phyloP scores from a whole-genome alignment of 2,888 invertebrate genomes.

The Platypus cylindrus region DNA sequence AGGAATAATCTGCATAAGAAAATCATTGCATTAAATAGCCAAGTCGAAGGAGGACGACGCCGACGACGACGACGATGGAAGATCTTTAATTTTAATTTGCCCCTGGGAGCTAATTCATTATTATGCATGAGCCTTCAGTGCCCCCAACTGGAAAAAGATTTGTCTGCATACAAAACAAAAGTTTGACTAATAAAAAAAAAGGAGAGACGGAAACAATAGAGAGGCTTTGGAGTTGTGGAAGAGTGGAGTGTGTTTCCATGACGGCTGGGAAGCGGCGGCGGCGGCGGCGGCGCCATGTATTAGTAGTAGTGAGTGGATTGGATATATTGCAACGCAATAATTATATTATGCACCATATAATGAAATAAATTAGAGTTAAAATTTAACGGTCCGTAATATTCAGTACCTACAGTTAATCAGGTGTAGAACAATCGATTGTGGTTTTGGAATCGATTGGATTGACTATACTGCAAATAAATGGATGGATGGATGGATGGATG shows the following conservation, averaged over 20 bases:
- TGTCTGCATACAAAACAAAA: slow-evolving; percentile 35
- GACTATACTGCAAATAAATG: too few relatives aligned
- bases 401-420: too few relatives aligned
- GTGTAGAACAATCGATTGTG: too few relatives aligned
- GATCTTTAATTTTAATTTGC: slow-evolving; percentile 40
- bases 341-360: too few relatives aligned
- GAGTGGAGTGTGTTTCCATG: background rate
- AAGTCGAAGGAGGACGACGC: slow-evolving; percentile 35
- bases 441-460: too few relatives aligned
- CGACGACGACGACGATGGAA: slow-evolving; percentile 18
- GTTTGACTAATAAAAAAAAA: slow-evolving; percentile 28
- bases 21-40: slow-evolving; percentile 39
- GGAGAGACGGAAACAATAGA: slow-evolving; percentile 10
- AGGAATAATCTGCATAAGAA: slow-evolving; percentile 34
- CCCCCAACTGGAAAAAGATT: slow-evolving; percentile 33
- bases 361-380: too few relatives aligned
- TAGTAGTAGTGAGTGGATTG: too few relatives aligned
- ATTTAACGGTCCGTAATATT: too few relatives aligned
- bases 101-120: slow-evolving; percentile 39
- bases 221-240: background rate
- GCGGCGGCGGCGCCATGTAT: too few relatives aligned
- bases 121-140: slow-evolving; percentile 37
- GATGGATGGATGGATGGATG: too few relatives aligned
- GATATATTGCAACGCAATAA: too few relatives aligned
- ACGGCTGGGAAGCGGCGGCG: too few relatives aligned